Conservation (phyloP, 1,140 invertebrate species). For the Rhyzopertha dominica region DNA sequence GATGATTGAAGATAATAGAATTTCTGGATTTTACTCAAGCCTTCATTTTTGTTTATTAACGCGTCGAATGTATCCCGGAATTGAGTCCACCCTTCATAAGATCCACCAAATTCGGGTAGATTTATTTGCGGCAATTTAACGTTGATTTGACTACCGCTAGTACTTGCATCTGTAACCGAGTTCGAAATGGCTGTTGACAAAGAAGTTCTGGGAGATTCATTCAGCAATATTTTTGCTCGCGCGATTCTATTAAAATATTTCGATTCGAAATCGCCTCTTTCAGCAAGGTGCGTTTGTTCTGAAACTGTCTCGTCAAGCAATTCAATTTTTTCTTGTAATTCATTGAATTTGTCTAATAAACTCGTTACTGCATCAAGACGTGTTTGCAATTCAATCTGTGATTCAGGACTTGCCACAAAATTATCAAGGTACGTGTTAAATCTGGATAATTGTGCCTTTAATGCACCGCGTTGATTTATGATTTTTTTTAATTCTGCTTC, state of each 20-base stretch:
- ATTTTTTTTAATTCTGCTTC: too few relatives aligned
- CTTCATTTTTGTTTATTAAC: slow-evolving; percentile 30
- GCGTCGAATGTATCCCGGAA: slow-evolving; percentile 35
- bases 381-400: background rate
- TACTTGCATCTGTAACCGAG: too few relatives aligned
- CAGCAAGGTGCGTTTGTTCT: slow-evolving; percentile 1
- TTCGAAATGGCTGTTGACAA: too few relatives aligned
- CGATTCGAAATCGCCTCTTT: slow-evolving; percentile 7
- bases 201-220: too few relatives aligned
- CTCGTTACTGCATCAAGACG: slow-evolving; percentile 1
- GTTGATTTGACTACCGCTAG: too few relatives aligned
- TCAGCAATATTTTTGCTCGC: background rate
- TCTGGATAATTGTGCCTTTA: slow-evolving; percentile 2
- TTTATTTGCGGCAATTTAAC: too few relatives aligned
- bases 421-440: background rate
- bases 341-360: slow-evolving; percentile 2
- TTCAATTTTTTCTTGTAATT: slow-evolving; percentile 11
- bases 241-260: slow-evolving; percentile 11
- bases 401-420: background rate
- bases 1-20: slow-evolving; percentile 30
- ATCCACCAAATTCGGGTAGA: slow-evolving; percentile 31
- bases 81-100: slow-evolving; percentile 32
- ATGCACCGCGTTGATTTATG: background rate
- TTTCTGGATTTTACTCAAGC: slow-evolving; percentile 28
- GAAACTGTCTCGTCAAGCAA: too few relatives aligned